Evolutionary conservation across 2,888 invertebrate genomes (phyloP), one percentile per base, ranked within the genome.

Genomic region (Zootermopsis nevadensis): DNA sequence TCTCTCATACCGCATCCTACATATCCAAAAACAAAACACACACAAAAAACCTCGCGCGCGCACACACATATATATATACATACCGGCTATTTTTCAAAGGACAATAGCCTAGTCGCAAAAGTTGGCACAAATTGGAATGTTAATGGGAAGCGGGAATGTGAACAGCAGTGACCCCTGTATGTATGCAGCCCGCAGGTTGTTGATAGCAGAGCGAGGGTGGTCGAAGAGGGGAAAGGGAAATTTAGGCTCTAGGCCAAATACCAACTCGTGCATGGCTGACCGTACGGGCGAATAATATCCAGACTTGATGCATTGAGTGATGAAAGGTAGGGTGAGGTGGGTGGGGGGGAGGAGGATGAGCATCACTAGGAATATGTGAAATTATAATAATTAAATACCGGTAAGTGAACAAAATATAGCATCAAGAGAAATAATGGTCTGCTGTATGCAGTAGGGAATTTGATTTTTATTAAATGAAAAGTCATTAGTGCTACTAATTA

Each of bases 71-170:
- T 74, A 38, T 74, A 42, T 74, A 74, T 77, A 72, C 82, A 74
- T 76, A 80, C 66, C 53, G 79, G 80, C 83, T 83, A 80, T 83
- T 83, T 83, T 81, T 83, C 81, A 81, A 83, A 81, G 81, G 77
- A 83, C 83, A 83, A 83, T 81, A 67, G 83, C 77, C 67, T 53
- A 60, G 83, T 81, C 77, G 76, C 53, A 76, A 83, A 81, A 83
- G 72, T 83, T 81, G 81, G 83, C 76, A 81, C 83, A 83, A 83
- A 83, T 83, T 83, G 83, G 81, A 83, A 83, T 77, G 83, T 82
- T 76, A 82, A 82, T 82, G 74, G 82, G 74, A 42, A 74, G 53
- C 55, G 82, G 82, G 82, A 22, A 79, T 74, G 74, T 38, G 74
- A 74, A 74, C 60, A 77, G 77, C 53, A 77, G 27, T 60, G 79